These are phyloP conservation scores for Notechis scutatus DNA, from an alignment of 2,113 vertebrate species.

Conservation along the genomic window DNA sequence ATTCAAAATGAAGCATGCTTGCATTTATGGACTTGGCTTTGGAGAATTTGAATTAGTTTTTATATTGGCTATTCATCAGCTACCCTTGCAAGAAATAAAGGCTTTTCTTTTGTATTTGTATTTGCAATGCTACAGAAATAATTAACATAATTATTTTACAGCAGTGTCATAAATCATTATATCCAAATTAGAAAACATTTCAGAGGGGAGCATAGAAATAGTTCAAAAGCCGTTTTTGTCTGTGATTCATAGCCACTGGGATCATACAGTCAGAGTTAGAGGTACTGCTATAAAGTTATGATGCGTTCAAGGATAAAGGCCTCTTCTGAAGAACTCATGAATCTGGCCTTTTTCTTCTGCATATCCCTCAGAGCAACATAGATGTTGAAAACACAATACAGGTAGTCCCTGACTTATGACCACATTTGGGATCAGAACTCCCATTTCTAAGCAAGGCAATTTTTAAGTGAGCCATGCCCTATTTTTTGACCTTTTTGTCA, in stretches of 20 bases:
- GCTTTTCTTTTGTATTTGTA: background rate
- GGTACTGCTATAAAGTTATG: background rate
- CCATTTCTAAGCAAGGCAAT: background rate
- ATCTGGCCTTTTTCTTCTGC: background rate
- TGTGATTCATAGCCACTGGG: too few species aligned
- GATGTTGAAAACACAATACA: background rate
- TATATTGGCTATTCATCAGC: background rate
- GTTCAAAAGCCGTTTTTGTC: background rate
- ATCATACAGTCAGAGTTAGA: background rate
- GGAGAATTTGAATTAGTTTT: background rate
- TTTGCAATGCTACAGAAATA: background rate
- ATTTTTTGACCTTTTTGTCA: background rate
- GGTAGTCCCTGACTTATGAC: background rate
- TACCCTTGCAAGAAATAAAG: background rate
- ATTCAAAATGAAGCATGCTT: background rate
- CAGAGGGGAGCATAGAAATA: background rate
- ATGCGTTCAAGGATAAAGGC: background rate
- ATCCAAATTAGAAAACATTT: background rate
- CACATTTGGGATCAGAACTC: background rate
- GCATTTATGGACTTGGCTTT: constrained; percentile 7
- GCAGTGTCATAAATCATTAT: background rate
- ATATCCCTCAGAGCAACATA: background rate
- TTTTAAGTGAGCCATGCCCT: background rate
- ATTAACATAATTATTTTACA: background rate
- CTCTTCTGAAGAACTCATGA: background rate